Evolutionary conservation across 1,140 invertebrate species (phyloP).

Genomic region (Neelides sp.): DNA sequence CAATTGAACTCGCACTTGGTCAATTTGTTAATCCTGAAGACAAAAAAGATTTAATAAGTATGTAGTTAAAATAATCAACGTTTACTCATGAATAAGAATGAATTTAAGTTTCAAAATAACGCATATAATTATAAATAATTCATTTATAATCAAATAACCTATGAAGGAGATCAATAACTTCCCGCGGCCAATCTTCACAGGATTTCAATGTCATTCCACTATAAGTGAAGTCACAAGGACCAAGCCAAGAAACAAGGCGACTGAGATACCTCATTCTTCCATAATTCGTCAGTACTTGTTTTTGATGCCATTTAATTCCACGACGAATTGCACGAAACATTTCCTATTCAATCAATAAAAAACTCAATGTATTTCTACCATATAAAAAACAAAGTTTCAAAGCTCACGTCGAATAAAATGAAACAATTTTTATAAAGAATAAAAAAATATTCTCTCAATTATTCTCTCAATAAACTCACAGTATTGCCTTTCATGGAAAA

Average conservation of each 20-base stretch:
- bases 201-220: constrained; percentile 37
- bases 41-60: constrained; percentile 10
- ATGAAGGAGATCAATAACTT: constrained; percentile 34
- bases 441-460: constrained; percentile 1
- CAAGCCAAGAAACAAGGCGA: constrained; percentile 42
- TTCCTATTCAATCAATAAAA: constrained; percentile 12
- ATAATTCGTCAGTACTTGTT: constrained; percentile 33
- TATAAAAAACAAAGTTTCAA: no score
- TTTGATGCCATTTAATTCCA: constrained; percentile 39
- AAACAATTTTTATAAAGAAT: neutral
- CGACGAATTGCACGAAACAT: constrained; percentile 18
- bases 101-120: neutral
- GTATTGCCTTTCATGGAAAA: constrained; percentile 13
- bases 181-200: constrained; percentile 33
- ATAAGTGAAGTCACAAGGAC: constrained; percentile 40
- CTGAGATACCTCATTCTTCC: constrained; percentile 38
- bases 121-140: constrained; percentile 3
- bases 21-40: constrained; percentile 29
- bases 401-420: no score
- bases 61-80: neutral
- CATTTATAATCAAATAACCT: constrained; percentile 30
- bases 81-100: neutral
- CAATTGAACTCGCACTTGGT: constrained; percentile 41
- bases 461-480: constrained; percentile 10
- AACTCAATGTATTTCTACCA: no score